These are phyloP conservation scores for Forbesichthys papilliferus DNA, from an alignment of 2,113 vertebrate genomes.

Conservation along the genomic window DNA sequence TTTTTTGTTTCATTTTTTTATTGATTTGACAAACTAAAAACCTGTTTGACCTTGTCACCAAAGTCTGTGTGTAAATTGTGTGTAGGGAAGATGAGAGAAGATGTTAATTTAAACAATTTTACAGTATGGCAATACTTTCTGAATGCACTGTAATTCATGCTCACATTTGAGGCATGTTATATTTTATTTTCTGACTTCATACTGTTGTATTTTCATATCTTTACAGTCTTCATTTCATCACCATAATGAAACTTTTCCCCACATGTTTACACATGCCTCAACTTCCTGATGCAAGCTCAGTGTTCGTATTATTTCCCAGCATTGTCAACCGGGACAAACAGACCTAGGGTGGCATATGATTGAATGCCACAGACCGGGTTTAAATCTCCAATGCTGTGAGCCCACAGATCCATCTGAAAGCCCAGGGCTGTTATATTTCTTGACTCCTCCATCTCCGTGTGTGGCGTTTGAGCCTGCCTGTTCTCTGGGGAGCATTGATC, in stretches of 20 bases:
- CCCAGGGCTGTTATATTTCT: slow-evolving; percentile 39
- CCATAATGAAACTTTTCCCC: slow-evolving; percentile 26
- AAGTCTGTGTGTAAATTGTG: too few relatives aligned
- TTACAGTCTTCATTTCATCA: background rate
- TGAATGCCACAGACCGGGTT: slow-evolving; percentile 14
- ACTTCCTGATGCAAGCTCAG: background rate
- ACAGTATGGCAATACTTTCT: too few relatives aligned
- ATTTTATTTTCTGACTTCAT: too few relatives aligned
- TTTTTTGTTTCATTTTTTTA: too few relatives aligned
- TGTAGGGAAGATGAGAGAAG: too few relatives aligned
- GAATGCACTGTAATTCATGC: too few relatives aligned
- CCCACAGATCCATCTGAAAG: background rate
- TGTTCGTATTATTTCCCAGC: background rate
- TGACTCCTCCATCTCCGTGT: slow-evolving; percentile 43
- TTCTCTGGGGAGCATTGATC: slow-evolving; percentile 57
- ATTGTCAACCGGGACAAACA: background rate
- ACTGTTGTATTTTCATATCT: background rate
- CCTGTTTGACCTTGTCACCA: too few relatives aligned
- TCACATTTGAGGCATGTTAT: too few relatives aligned
- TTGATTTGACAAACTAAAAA: too few relatives aligned
- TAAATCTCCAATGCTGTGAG: slow-evolving; percentile 36
- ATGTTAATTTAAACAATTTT: too few relatives aligned
- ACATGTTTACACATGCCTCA: background rate
- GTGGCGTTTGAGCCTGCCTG: slow-evolving; percentile 35
- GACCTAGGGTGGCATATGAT: background rate